Conservation (phyloP, 2,797 vertebrate species). For the Gallinago solitaria region DNA sequence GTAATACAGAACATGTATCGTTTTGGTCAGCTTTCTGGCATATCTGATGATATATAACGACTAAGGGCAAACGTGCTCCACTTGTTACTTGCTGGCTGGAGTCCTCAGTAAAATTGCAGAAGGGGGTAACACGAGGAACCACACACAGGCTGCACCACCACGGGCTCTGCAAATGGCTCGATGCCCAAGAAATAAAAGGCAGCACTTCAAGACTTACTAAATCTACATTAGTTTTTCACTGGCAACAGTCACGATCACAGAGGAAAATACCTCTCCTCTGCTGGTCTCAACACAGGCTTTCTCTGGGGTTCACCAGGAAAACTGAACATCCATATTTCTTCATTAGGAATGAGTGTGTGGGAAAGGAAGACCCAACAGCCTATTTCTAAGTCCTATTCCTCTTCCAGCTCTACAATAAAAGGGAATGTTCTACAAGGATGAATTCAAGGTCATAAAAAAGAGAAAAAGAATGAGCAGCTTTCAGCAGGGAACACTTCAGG, state of each 20-base stretch:
- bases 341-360: background rate
- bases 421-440: background rate
- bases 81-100: slow-evolving; percentile 33
- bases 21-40: slow-evolving; percentile 33
- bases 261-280: background rate
- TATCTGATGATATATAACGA: slow-evolving; percentile 10
- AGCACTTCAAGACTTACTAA: background rate
- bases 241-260: background rate
- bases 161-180: background rate
- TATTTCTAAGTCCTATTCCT: background rate
- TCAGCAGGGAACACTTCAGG: background rate
- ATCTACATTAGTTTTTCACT: background rate
- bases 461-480: background rate
- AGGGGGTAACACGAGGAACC: background rate
- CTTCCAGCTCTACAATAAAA: background rate
- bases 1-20: slow-evolving; percentile 5
- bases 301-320: background rate
- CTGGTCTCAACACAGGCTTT: background rate
- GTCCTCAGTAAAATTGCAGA: slow-evolving; percentile 16
- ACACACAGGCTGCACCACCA: background rate
- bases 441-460: background rate
- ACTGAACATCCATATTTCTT: background rate
- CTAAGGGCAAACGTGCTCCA: background rate
- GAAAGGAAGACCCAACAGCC: background rate
- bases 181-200: background rate